Percentiles rank a stretch among this genome's conserved stretches.
Evolutionary conservation across 2,113 vertebrate genomes (phyloP).

Genomic region (Calyptommatus sinebrachiatus): DNA sequence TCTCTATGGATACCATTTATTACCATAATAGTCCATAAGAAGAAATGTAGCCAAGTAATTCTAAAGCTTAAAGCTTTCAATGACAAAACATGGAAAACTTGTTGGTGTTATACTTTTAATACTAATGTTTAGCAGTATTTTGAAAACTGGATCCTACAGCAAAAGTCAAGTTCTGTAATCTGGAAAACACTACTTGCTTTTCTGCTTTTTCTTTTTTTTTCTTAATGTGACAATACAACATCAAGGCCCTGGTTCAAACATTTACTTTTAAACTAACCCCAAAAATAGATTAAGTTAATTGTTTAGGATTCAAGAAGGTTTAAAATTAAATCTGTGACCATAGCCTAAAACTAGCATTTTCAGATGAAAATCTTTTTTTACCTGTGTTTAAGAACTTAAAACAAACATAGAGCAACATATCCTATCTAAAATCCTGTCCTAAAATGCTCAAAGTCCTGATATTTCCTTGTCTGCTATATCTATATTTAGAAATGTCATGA

Average conservation of each 20-base stretch:
- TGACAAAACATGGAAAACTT: neutral
- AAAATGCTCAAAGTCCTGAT: slow-evolving; percentile 9
- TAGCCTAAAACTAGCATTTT: neutral
- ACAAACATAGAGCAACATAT: neutral
- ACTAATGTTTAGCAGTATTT: neutral
- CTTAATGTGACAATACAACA: neutral
- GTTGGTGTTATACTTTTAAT: neutral
- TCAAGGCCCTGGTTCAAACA: too few species aligned
- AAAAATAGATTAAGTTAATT: too few species aligned
- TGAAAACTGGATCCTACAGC: neutral
- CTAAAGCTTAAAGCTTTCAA: neutral
- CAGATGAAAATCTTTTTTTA: neutral
- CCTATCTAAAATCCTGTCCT: rapidly evolving
- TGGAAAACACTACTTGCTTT: neutral
- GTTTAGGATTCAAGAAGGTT: too few species aligned
- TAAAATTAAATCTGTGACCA: too few species aligned
- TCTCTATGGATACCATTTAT: neutral
- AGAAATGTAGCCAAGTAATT: neutral
- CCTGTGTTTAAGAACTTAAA: neutral
- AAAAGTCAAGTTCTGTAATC: neutral
- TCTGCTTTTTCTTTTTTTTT: neutral
- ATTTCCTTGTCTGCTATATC: slow-evolving; percentile 16
- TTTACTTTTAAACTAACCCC: too few species aligned
- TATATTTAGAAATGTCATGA: neutral
- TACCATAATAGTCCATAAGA: neutral